Conservation (phyloP, 1,140 invertebrate genomes). For the Zophobas morio region DNA sequence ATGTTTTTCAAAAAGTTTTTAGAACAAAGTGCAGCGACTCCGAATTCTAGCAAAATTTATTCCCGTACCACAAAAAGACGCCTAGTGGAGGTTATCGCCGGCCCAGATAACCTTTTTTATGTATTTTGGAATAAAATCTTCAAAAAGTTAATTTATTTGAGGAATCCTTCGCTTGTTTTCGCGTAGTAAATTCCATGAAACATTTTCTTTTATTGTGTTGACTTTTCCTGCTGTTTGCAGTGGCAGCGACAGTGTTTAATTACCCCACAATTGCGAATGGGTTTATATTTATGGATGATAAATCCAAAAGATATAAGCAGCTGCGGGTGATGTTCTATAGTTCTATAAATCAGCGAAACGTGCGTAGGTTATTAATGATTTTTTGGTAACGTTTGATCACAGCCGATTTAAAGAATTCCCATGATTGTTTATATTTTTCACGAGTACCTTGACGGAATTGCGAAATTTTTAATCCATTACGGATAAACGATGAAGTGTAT, state of each 20-base stretch:
- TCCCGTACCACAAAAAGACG: too few species aligned
- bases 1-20: too few species aligned
- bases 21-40: too few species aligned
- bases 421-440: neutral
- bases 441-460: neutral
- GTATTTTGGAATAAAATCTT: neutral
- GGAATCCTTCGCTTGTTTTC: conserved; percentile 9
- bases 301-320: neutral
- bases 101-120: neutral
- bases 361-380: neutral
- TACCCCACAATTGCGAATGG: neutral
- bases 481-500: too few species aligned
- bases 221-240: conserved; percentile 12
- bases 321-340: too few species aligned
- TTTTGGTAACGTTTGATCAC: neutral
- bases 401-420: conserved; percentile 3
- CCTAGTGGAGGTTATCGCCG: neutral
- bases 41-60: too few species aligned
- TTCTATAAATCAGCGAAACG: neutral
- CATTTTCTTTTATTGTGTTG: conserved; percentile 20
- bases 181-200: conserved; percentile 14
- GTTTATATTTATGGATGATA: conserved; percentile 29
- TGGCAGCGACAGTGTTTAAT: conserved; percentile 26
- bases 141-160: neutral
- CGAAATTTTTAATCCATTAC: neutral